Evolutionary conservation across 2,113 vertebrate genomes (phyloP), one percentile per base, ranked within the genome.

Genomic region (Lophotis ruficrista): DNA sequence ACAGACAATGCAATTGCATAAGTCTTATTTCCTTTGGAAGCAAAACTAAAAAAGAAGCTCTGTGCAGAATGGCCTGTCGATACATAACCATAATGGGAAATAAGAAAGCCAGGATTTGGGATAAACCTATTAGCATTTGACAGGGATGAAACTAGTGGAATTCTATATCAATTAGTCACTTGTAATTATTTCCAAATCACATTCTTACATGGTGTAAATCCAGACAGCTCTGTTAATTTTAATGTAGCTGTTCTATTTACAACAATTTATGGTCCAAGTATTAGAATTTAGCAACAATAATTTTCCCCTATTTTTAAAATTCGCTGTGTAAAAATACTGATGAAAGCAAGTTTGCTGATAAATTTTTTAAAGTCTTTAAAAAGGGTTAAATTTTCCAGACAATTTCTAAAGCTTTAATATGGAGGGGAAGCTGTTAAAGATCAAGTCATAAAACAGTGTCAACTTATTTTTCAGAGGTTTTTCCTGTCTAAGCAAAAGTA

Each of bases 391-490:
- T 30, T 80, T 93, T 90, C 19, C 45, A 83, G 60, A 83, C 43
- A 77, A 83, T 78, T 84, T 91, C 60, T 84, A 91, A 94, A 87
- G 17, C 27, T 88, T 76, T 96, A 66, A 82, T 68, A 76, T 83
- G 85, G 76, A 75, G 15, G 5, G 22, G 20, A 92, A 87, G 41
- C 28, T 86, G 54, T 69, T 90, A 93, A 86, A 86, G 41, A 89
- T 78, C 71, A 87, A 90, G 78, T 90, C 18, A 81, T 87, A 84
- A 91, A 95, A 37, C 6, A 81, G 35, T 68, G 64, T 91, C 60
- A 90, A 33, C 43, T 56, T 60, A 48, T 31, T 87, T 94, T 94
- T 69, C 60, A 81, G 56, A 94, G 31, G 7, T 83, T 90, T 90
- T 83, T 90, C 61, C 62, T 73, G 25, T 57, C 54, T 78, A 73